Evolutionary conservation across 2,113 vertebrate species (phyloP).

Genomic region (Arizona elegans): DNA sequence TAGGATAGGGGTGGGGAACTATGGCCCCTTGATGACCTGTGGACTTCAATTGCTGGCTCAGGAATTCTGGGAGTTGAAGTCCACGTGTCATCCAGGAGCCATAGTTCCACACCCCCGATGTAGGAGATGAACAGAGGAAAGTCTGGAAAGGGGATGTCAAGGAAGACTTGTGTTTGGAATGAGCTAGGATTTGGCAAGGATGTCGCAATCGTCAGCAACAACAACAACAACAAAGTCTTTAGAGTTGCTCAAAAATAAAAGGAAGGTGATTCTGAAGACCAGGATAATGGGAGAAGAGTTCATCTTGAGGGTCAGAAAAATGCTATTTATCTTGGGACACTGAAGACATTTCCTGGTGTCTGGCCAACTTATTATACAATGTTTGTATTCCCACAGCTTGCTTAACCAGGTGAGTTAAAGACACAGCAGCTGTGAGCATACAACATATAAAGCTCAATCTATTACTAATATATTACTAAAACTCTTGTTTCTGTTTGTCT

Average conservation of each 20-base stretch:
- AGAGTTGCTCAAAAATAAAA: not conserved
- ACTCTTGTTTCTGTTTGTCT: not conserved
- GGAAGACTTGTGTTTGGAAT: not conserved
- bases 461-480: not conserved
- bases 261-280: not conserved
- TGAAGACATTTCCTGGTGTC: not conserved
- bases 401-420: not conserved
- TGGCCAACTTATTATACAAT: not conserved
- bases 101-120: not conserved
- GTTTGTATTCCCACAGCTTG: not conserved
- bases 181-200: not conserved
- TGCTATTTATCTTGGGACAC: not conserved
- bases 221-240: not conserved
- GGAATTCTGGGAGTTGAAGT: not conserved
- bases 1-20: not conserved
- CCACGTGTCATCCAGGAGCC: not conserved
- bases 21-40: not conserved
- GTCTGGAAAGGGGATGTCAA: not conserved
- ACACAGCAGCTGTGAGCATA: not conserved
- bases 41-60: not conserved
- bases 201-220: not conserved
- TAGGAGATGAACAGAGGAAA: not conserved
- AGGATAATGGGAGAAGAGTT: not conserved
- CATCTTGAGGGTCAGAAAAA: not conserved
- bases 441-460: not conserved